Conservation (phyloP, 1,140 invertebrate genomes). For the Nomia melanderi region DNA sequence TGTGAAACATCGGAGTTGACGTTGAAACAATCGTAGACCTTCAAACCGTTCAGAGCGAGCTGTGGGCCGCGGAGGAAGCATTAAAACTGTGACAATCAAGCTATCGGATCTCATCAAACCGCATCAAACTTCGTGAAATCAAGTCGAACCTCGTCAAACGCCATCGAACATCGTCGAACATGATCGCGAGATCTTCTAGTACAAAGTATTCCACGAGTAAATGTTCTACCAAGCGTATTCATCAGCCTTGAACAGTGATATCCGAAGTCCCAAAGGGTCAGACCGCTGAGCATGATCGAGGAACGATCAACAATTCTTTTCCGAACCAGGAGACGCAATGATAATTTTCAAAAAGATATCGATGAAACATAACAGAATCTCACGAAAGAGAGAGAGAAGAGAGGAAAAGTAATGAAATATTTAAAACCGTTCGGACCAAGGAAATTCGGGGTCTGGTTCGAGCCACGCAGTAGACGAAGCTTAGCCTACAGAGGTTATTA, state of each 20-base stretch:
- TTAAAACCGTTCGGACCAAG: conserved; percentile 52
- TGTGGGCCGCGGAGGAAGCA: neutral
- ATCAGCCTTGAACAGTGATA: neutral
- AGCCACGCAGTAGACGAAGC: conserved; percentile 69
- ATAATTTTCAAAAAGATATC: no score
- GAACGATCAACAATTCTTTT: neutral
- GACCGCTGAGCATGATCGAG: neutral
- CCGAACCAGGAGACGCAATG: neutral
- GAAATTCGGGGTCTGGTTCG: conserved; percentile 67
- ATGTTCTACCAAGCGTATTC: neutral
- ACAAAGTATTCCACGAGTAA: neutral
- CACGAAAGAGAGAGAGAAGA: neutral
- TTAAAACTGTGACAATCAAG: conserved; percentile 3
- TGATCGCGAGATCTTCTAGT: neutral
- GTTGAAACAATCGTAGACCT: neutral
- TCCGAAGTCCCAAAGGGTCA: neutral
- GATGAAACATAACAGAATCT: neutral
- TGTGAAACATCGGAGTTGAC: no score
- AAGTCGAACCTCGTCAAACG: neutral
- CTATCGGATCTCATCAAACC: neutral
- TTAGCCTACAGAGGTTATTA: conserved; percentile 70
- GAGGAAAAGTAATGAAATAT: neutral
- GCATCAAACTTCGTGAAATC: no score
- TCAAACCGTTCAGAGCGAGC: neutral
- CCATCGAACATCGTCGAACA: neutral